Conservation (phyloP, 2,113 vertebrate species). For the Coreoperca whiteheadi region DNA sequence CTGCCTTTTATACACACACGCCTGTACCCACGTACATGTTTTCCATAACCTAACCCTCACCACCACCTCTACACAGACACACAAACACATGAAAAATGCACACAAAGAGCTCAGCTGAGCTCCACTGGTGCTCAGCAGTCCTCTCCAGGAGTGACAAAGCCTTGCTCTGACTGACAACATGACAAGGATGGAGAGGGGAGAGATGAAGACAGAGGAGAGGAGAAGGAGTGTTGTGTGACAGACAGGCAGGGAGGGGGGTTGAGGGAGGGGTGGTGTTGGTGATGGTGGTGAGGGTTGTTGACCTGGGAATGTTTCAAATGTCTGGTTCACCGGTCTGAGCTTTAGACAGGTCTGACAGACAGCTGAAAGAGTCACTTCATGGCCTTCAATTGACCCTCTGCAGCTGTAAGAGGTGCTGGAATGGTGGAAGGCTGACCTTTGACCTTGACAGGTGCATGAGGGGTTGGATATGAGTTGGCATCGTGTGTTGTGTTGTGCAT, state of each 20-base stretch:
- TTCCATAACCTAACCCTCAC: conserved; percentile 28
- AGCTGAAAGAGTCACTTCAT: conserved; percentile 49
- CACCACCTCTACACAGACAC: conserved; percentile 33
- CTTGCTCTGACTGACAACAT: conserved; percentile 67
- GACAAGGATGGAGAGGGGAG: conserved; percentile 59
- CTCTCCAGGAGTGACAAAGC: conserved; percentile 62
- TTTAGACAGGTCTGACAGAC: conserved; percentile 52
- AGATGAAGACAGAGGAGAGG: conserved; percentile 46
- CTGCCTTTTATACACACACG: not conserved
- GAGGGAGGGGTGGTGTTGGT: conserved; percentile 13
- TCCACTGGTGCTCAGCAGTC: conserved; percentile 51
- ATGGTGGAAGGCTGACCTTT: conserved; percentile 32
- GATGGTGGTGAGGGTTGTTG: conserved; percentile 29
- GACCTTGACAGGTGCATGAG: conserved; percentile 36
- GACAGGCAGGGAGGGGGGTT: conserved; percentile 15
- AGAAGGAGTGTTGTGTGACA: conserved; percentile 52
- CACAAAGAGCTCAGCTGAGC: conserved; percentile 45
- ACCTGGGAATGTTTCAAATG: conserved; percentile 50
- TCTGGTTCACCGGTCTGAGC: conserved; percentile 25
- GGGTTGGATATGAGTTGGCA: not conserved
- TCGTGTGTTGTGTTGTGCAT: conserved; percentile 3
- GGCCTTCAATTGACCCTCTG: conserved; percentile 64
- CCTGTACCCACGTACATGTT: not conserved
- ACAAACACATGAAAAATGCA: conserved; percentile 6
- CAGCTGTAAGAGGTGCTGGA: conserved; percentile 34